Conservation (phyloP, 2,797 vertebrate genomes). For the Poeciliopsis gracilis region DNA sequence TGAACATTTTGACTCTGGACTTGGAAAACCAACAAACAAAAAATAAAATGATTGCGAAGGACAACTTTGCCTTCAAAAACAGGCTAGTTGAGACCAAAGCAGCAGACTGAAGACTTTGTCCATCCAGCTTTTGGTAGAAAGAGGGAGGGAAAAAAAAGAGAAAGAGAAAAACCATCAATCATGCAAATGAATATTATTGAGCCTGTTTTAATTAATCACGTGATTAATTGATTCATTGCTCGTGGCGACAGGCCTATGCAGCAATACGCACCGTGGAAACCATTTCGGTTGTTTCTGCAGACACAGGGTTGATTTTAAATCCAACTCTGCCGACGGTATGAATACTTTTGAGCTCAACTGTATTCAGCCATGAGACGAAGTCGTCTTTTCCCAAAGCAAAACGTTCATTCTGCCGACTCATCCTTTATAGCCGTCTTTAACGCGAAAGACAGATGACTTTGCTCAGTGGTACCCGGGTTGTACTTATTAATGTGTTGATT, state of each 20-base stretch:
- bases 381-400: not conserved
- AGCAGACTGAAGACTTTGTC: no score
- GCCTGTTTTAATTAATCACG: no score
- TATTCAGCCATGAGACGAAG: not conserved
- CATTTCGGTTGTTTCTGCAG: not conserved
- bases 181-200: no score
- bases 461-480: not conserved
- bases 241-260: not conserved
- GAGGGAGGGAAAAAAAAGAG: no score
- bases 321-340: not conserved
- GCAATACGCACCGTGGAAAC: not conserved
- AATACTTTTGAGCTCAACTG: not conserved
- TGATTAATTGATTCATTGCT: no score
- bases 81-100: no score
- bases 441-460: not conserved
- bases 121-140: no score
- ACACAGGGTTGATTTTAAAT: not conserved
- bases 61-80: no score
- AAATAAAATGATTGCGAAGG: no score
- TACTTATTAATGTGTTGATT: not conserved
- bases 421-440: not conserved
- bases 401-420: not conserved
- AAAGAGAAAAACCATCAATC: no score
- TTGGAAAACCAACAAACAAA: no score
- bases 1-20: no score